Base-by-base conservation (phyloP, 2,113 vertebrate species). In the Saguinus imperator region DNA sequence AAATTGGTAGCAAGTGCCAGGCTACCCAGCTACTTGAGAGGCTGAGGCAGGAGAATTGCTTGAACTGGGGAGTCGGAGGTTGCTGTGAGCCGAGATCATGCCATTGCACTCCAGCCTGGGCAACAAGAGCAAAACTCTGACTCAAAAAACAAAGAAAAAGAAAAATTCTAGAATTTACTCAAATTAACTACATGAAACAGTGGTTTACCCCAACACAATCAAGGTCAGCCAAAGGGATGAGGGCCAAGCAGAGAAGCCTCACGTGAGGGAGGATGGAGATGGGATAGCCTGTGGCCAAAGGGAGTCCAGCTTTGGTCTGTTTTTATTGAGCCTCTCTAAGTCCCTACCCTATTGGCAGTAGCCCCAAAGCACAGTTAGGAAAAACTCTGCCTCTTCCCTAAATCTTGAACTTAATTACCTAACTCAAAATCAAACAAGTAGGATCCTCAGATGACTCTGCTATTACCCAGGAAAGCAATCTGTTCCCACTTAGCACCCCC, bases 351-450 rank as follows among this genome's bases (percentile, higher is more conserved):
- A 7, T 0, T 50, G 35, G 27, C 76, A 48, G 8, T 8, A 25
- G 12, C n/a, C 77, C 21, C 25, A 11, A 35, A 32, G 40, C 37
- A 57, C 55, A 10, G 0, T 73, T 27, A 73, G 52, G 25, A 92
- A 79, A 79, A 43, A 50, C 27, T 75, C n/a, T 23, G 40, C 70
- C 37, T 76, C 57, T 35, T 66, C 37, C 21, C 79, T 85, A 76
- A 95, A 77, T 72, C 80, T 75, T 90, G 85, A 92, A 94, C 94
- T 94, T 68, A 73, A 4, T 2, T 83, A 45, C 73, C 89, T 55
- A 92, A 95, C 79, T 58, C 66, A 17, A 70, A 91, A 61, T 73
- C 80, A 70, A 75, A 85, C 40, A 86, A 52, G 66, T 32, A 25
- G 57, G 23, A 66, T 84, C 45, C 57, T 43, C n/a, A 58, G 32